A percentile compares a stretch with the other conserved stretches of the same genome.
These are phyloP conservation scores for Drosophila mimica DNA, from an alignment of 2,888 invertebrate species.

Conservation along the genomic window DNA sequence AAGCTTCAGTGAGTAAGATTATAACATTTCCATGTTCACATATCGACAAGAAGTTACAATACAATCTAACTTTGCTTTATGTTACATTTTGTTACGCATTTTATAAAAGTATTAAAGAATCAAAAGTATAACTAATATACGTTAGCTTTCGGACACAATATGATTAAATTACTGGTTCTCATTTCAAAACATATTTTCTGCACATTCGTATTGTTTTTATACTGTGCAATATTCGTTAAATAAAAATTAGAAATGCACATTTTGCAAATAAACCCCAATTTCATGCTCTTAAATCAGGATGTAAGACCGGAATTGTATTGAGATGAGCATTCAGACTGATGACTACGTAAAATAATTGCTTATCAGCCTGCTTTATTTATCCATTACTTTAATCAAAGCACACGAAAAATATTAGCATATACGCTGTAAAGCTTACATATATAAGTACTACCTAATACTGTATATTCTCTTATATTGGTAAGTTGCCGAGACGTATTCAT, in stretches of 20 bases:
- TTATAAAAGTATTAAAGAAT: slow-evolving; percentile 62
- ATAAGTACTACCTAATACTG: too few species aligned
- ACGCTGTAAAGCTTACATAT: too few species aligned
- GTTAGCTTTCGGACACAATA: not conserved
- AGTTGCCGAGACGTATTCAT: too few species aligned
- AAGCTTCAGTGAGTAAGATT: slow-evolving; percentile 25
- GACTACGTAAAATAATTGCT: not conserved
- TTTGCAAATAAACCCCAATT: not conserved
- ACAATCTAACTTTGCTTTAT: slow-evolving; percentile 42
- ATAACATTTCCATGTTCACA: slow-evolving; percentile 34
- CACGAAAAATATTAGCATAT: too few species aligned
- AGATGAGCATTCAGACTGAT: not conserved
- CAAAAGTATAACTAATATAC: not conserved
- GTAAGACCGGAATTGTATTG: not conserved
- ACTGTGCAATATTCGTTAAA: not conserved
- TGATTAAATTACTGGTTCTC: not conserved
- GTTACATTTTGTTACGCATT: slow-evolving; percentile 25
- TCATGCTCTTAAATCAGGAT: not conserved
- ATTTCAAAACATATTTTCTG: not conserved
- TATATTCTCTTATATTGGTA: not conserved
- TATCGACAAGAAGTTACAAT: slow-evolving; percentile 46
- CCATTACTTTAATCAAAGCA: not conserved
- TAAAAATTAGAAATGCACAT: not conserved
- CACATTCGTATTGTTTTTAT: not conserved
- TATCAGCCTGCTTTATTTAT: not conserved